phyloP scores from a whole-genome alignment of 2,797 vertebrate genomes.

The Catharus ustulatus region DNA sequence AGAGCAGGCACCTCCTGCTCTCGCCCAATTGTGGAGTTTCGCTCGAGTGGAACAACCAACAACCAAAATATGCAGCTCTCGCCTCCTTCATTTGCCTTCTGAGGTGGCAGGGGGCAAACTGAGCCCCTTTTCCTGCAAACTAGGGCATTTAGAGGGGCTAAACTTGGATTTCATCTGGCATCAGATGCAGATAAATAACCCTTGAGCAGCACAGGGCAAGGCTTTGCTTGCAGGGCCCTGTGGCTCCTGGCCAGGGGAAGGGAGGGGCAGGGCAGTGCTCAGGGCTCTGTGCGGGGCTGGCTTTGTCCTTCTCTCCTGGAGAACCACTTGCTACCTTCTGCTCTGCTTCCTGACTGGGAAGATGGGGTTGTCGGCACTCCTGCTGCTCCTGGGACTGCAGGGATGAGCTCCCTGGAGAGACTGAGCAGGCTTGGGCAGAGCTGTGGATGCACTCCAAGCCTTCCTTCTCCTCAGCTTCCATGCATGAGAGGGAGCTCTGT shows the following conservation, averaged over 20 bases:
- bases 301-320: background rate
- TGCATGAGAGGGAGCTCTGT: background rate
- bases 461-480: accelerated
- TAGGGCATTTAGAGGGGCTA: background rate
- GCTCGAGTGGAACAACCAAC: slow-evolving; percentile 23
- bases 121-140: background rate
- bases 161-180: background rate
- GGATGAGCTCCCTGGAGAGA: background rate
- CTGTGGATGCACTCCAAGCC: background rate
- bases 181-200: background rate
- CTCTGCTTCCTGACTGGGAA: background rate
- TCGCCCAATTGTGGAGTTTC: background rate
- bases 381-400: accelerated
- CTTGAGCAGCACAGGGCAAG: background rate
- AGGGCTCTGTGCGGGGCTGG: background rate
- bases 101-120: background rate
- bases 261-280: background rate
- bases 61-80: background rate
- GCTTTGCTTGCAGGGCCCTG: background rate
- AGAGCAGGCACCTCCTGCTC: background rate
- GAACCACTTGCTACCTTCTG: background rate
- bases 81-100: background rate
- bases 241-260: background rate
- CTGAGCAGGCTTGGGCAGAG: background rate
- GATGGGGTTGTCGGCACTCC: background rate